phyloP scores from a whole-genome alignment of 1,140 invertebrate genomes.

The Nasonia vitripennis region DNA sequence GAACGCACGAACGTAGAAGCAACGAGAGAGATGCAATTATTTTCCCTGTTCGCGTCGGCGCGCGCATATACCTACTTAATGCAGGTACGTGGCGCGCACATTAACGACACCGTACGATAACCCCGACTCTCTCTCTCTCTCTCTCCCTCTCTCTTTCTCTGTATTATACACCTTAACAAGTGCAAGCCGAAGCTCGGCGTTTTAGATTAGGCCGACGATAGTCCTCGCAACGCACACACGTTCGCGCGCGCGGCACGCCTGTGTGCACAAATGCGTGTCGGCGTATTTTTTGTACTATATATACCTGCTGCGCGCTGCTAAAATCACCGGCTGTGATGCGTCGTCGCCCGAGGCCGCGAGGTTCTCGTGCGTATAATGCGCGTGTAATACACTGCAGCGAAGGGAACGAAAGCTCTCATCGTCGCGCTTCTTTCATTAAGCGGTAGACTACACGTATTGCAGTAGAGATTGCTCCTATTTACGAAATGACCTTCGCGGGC shows the following conservation, averaged over 20 bases:
- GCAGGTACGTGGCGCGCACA: slow-evolving; percentile 56
- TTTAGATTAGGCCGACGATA: slow-evolving; percentile 64
- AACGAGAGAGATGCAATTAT: slow-evolving; percentile 57
- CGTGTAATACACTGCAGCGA: background rate
- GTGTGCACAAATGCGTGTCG: background rate
- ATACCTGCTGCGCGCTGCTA: background rate
- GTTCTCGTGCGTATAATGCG: background rate
- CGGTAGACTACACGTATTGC: background rate
- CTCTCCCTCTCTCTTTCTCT: background rate
- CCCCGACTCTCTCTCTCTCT: slow-evolving; percentile 42
- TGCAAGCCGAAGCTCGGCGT: slow-evolving; percentile 61
- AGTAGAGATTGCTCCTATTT: slow-evolving; percentile 7
- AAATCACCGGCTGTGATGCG: background rate
- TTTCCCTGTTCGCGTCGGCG: slow-evolving; percentile 47
- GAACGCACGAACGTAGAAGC: background rate
- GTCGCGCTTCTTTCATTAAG: background rate
- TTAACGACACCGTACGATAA: slow-evolving; percentile 64
- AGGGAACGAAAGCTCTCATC: background rate
- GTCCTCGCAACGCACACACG: background rate
- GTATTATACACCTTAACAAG: slow-evolving; percentile 62
- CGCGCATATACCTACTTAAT: slow-evolving; percentile 59
- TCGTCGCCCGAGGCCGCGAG: background rate
- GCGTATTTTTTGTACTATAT: background rate
- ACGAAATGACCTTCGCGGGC: slow-evolving; percentile 22
- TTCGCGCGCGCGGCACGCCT: slow-evolving; percentile 29